Conservation (phyloP, 2,113 vertebrate genomes). For the Aleadryas rufinucha region DNA sequence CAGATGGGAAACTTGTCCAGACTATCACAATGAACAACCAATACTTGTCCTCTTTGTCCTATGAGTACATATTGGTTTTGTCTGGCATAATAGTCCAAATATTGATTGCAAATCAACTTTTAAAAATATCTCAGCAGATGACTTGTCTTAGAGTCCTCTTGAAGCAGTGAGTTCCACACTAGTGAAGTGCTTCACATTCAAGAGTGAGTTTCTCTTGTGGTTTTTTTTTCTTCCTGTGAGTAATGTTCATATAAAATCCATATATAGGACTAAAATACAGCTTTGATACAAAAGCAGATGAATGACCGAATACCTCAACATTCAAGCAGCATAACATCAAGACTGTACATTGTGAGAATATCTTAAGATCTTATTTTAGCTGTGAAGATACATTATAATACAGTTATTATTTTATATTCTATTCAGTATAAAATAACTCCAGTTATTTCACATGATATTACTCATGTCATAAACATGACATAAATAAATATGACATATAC, state of each 20-base stretch:
- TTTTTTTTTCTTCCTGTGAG: background rate
- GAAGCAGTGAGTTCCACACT: background rate
- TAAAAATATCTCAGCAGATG: background rate
- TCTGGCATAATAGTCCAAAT: background rate
- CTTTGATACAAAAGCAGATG: background rate
- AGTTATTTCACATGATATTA: background rate
- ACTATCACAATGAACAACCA: background rate
- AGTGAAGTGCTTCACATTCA: background rate
- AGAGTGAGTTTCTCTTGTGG: background rate
- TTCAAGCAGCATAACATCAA: background rate
- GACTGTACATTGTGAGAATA: background rate
- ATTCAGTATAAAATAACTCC: background rate
- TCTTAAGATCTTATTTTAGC: background rate
- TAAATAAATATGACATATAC: background rate
- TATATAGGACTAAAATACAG: background rate
- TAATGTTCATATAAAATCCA: background rate
- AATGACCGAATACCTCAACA: background rate
- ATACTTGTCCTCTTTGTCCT: background rate
- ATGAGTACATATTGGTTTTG: background rate
- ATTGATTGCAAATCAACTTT: background rate
- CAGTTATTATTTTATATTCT: background rate
- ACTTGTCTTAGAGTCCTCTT: background rate
- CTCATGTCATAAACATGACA: background rate
- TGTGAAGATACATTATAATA: background rate
- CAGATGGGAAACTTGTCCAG: background rate